Evolutionary conservation across 2,888 invertebrate genomes (phyloP), one percentile per base, ranked within the genome.

Genomic region (Griposia aprilina): DNA sequence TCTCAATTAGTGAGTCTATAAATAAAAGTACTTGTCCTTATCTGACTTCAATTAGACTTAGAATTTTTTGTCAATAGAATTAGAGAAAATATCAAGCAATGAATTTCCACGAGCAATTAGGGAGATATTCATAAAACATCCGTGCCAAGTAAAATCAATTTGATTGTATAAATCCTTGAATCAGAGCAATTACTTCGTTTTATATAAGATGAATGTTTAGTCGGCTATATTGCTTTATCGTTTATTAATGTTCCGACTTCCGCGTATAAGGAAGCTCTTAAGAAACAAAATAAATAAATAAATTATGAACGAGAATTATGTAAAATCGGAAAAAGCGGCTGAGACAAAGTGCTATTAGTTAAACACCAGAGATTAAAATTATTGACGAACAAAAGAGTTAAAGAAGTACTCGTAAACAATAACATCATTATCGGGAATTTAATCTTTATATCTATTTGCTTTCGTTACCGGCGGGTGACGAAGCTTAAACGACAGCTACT

Each of bases 51-150:
- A 74, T 85, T 13, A 57, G 50, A 45, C 57, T 74, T 17, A 15
- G 23, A 71, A 52, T 80, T 85, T 67, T 59, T n/a, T n/a, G n/a
- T n/a, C 26, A 20, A 74, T 65, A 81, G 59, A 76, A 67, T 76
- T 68, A 78, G 65, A 76, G 60, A 63, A 68, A 87, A 87, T 84
- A 87, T 78, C 73, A 71, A 70, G 75, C 67, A 70, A 48, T 36
- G 73, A 85, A 74, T 81, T 60, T 48, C 45, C 62, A 72, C 63
- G 30, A 78, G 78, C 85, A 84, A 85, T 85, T 87, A 87, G 55
- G 70, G 68, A 66, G 75, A 78, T 78, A 85, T 87, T 85, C 87
- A 87, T 81, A 85, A 87, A 84, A 78, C 76, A 85, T 78, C 77
- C 30, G 66, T 60, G 66, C 72, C 55, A 76, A 81, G 50, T 59